Evolutionary conservation across 2,888 invertebrate species (phyloP).

Genomic region (Drosophila quasianomalipes): DNA sequence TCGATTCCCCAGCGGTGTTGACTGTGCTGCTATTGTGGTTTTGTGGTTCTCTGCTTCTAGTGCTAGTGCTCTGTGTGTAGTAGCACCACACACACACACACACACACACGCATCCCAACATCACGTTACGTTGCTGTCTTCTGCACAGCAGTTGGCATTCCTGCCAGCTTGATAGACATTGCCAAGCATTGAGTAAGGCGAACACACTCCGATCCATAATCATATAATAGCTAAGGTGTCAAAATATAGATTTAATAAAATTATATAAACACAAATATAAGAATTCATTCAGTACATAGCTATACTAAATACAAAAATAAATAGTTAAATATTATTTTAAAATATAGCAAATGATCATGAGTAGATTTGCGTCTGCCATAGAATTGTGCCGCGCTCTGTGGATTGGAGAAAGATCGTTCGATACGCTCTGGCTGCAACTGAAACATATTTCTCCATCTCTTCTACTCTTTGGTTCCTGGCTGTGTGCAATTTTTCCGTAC

Average conservation of each 20-base stretch:
- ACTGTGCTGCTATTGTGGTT: constrained; percentile 15
- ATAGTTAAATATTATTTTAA: not conserved
- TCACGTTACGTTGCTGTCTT: constrained; percentile 31
- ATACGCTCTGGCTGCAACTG: constrained; percentile 14
- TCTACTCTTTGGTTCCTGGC: not conserved
- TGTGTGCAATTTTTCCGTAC: constrained; percentile 34
- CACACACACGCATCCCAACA: not conserved
- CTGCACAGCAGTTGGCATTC: constrained; percentile 67
- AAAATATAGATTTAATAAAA: not conserved
- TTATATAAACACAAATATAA: not conserved
- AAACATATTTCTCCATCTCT: constrained; percentile 14
- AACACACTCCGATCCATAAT: constrained; percentile 7
- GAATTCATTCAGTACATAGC: not conserved
- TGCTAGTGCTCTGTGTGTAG: constrained; percentile 17
- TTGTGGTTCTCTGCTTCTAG: constrained; percentile 8
- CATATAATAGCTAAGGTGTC: not conserved
- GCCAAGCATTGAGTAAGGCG: constrained; percentile 23
- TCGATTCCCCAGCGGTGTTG: not conserved
- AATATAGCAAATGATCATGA: not conserved
- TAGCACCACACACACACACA: constrained; percentile 16
- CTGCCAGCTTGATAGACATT: constrained; percentile 55
- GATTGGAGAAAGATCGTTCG: constrained; percentile 14
- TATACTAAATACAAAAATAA: not conserved
- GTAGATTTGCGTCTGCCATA: not conserved
- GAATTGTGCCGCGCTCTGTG: constrained; percentile 20